Conservation (phyloP, 2,888 invertebrate genomes). For the Sinhomidia bicolor region DNA sequence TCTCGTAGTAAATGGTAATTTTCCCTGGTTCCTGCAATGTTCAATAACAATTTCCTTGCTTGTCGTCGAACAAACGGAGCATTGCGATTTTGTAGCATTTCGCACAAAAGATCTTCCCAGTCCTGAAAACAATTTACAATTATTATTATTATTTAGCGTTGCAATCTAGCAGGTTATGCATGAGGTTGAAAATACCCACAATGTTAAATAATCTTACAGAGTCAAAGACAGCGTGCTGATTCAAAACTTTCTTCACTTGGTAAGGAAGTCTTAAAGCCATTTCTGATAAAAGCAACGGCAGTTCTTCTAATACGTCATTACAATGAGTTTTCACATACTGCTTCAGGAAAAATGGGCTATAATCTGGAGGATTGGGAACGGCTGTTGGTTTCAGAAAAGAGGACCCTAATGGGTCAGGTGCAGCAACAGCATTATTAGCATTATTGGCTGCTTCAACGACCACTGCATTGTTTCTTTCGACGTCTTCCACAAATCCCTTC, state of each 20-base stretch:
- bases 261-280: constrained; percentile 96
- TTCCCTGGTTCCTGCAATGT: constrained; percentile 97
- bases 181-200: no score
- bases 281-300: constrained; percentile 96
- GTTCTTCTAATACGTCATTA: constrained; percentile 95
- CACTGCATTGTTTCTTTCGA: constrained; percentile 41
- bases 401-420: constrained; percentile 66
- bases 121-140: constrained; percentile 74
- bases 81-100: constrained; percentile 97
- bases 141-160: no score
- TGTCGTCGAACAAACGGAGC: constrained; percentile 94
- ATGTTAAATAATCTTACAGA: constrained; percentile 53
- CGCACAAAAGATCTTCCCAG: constrained; percentile 93
- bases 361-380: constrained; percentile 87
- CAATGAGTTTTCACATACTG: constrained; percentile 96
- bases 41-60: constrained; percentile 92
- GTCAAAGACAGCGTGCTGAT: constrained; percentile 78
- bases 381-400: constrained; percentile 76
- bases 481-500: constrained; percentile 76
- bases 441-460: constrained; percentile 30
- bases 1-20: constrained; percentile 97
- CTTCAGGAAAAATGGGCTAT: constrained; percentile 96
- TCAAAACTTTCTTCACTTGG: constrained; percentile 90
- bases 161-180: no score
- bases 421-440: constrained; percentile 36